phyloP scores from a whole-genome alignment of 2,113 vertebrate species.

The Pelvicachromis taeniatus region DNA sequence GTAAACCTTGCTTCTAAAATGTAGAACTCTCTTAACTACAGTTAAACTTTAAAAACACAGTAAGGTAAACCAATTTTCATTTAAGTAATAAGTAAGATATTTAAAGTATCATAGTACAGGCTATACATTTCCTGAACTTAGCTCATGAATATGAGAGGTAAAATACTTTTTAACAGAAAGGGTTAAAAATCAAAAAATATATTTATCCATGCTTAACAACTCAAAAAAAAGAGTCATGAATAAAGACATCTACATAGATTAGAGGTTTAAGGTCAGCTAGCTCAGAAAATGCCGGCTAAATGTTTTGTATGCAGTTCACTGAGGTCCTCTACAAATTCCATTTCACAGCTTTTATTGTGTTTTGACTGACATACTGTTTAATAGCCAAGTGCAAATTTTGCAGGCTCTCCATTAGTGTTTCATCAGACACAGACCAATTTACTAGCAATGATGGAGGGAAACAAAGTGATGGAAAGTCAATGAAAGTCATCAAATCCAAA shows the following conservation, averaged over 20 bases:
- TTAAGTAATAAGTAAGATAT: too few species aligned
- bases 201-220: background rate
- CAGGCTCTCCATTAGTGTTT: constrained; percentile 8
- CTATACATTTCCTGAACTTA: background rate
- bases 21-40: background rate
- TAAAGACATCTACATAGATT: background rate
- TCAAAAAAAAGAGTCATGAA: background rate
- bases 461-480: constrained; percentile 33
- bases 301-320: background rate
- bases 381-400: background rate
- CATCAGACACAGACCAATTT: constrained; percentile 2
- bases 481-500: constrained; percentile 27
- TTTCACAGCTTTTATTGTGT: background rate
- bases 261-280: background rate
- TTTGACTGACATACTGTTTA: background rate
- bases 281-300: background rate
- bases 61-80: background rate
- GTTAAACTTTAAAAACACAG: background rate
- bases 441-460: background rate
- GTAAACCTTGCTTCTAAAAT: background rate
- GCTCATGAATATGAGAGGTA: background rate
- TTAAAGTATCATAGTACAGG: background rate
- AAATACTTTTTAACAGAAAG: background rate
- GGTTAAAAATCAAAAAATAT: background rate
- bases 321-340: background rate